A percentile compares a stretch with the other conserved stretches of the same genome.
phyloP scores from a whole-genome alignment of 2,888 invertebrate genomes.

The Apotomis turbidana region DNA sequence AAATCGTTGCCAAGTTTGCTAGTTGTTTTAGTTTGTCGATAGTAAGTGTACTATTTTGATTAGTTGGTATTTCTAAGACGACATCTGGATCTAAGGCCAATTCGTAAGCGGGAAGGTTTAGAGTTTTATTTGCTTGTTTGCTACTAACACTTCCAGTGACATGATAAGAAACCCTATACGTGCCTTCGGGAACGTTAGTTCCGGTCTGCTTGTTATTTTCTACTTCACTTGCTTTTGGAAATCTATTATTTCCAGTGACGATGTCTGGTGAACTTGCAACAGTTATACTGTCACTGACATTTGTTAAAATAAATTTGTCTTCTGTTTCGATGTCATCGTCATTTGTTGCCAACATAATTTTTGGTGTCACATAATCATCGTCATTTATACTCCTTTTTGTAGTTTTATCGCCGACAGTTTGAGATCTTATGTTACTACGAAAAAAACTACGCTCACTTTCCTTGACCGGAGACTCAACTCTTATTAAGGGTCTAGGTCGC shows the following conservation, averaged over 20 bases:
- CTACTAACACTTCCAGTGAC: constrained; percentile 79
- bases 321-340: constrained; percentile 50
- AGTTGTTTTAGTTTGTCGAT: constrained; percentile 81
- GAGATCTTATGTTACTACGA: constrained; percentile 58
- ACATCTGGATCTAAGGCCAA: constrained; percentile 75
- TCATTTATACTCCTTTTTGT: constrained; percentile 59
- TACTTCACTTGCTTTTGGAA: constrained; percentile 71
- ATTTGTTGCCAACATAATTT: constrained; percentile 47
- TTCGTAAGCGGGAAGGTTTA: constrained; percentile 74
- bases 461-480: constrained; percentile 64
- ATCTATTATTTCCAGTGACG: constrained; percentile 61
- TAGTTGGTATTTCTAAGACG: constrained; percentile 74
- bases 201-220: constrained; percentile 48
- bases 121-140: constrained; percentile 77
- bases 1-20: constrained; percentile 83
- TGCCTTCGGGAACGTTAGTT: constrained; percentile 69
- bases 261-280: constrained; percentile 49
- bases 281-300: constrained; percentile 56
- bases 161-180: constrained; percentile 77
- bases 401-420: constrained; percentile 60
- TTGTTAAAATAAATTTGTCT: constrained; percentile 50
- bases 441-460: constrained; percentile 70
- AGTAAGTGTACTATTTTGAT: constrained; percentile 70
- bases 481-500: constrained; percentile 84
- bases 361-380: constrained; percentile 7